Conservation (phyloP, 2,888 invertebrate species). For the Ophioninae sp. region DNA sequence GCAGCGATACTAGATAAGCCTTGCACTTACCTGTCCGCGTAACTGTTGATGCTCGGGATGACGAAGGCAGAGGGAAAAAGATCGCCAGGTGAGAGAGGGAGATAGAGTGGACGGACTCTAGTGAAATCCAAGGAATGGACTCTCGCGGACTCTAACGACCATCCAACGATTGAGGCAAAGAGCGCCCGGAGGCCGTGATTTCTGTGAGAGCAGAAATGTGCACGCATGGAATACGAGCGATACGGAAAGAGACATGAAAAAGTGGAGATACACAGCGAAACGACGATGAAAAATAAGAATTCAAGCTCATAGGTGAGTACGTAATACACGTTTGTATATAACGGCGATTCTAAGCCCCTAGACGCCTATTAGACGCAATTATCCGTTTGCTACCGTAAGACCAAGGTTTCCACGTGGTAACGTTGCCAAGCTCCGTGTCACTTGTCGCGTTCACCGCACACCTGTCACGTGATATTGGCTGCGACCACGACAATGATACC, state of each 20-base stretch:
- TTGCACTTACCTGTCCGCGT: slow-evolving; percentile 13
- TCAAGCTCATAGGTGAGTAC: slow-evolving; percentile 42
- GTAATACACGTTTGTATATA: slow-evolving; percentile 51
- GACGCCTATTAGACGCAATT: slow-evolving; percentile 74
- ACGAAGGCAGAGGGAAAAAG: slow-evolving; percentile 56
- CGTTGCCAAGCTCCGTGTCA: slow-evolving; percentile 41
- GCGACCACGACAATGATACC: slow-evolving; percentile 58
- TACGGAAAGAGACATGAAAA: slow-evolving; percentile 30
- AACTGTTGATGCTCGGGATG: slow-evolving; percentile 48
- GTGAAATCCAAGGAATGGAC: slow-evolving; percentile 28
- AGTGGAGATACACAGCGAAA: slow-evolving; percentile 13
- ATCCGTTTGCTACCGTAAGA: slow-evolving; percentile 64
- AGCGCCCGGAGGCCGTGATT: slow-evolving; percentile 31
- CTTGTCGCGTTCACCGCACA: slow-evolving; percentile 48
- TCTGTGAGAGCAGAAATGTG: slow-evolving; percentile 20
- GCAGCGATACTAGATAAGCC: background rate
- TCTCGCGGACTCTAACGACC: slow-evolving; percentile 6
- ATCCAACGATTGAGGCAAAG: slow-evolving; percentile 16
- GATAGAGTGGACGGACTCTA: slow-evolving; percentile 9
- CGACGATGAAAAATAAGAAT: slow-evolving; percentile 34
- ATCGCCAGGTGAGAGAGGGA: slow-evolving; percentile 3
- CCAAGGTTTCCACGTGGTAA: slow-evolving; percentile 58
- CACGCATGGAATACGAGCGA: slow-evolving; percentile 8
- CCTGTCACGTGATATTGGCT: slow-evolving; percentile 31
- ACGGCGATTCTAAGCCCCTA: slow-evolving; percentile 66